These are phyloP conservation scores for Hepsetus odoe DNA, from an alignment of 2,113 vertebrate species.

Conservation along the genomic window DNA sequence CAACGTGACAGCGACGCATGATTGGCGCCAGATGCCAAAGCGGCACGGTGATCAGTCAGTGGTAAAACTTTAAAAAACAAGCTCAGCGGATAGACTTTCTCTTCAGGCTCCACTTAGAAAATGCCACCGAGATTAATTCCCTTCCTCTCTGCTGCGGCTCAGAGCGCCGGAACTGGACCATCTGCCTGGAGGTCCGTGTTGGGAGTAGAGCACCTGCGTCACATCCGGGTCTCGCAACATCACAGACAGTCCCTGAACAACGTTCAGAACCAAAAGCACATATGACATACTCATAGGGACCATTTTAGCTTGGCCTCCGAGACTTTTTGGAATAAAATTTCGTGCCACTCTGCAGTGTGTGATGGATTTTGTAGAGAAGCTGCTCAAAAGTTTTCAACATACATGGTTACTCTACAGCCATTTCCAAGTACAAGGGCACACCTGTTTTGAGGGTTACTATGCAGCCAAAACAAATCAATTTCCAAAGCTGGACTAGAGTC, in stretches of 20 bases:
- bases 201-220: background rate
- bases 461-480: too few relatives aligned
- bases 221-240: background rate
- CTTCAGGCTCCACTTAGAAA: background rate
- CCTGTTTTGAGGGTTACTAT: too few relatives aligned
- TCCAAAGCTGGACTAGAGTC: too few relatives aligned
- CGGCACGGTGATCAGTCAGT: background rate
- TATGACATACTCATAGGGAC: background rate
- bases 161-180: conserved; percentile 1
- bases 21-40: background rate
- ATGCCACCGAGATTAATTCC: background rate
- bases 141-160: background rate
- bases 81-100: background rate
- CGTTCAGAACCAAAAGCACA: background rate
- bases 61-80: background rate
- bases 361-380: too few relatives aligned
- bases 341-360: too few relatives aligned
- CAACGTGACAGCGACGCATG: background rate
- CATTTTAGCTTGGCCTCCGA: too few relatives aligned
- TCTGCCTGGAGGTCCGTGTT: background rate
- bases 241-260: background rate
- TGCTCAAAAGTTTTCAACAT: too few relatives aligned
- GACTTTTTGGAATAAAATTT: too few relatives aligned
- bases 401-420: too few relatives aligned
- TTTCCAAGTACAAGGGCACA: too few relatives aligned